Base-by-base conservation (phyloP, 92 coral and sea anemone genomes). In the Epizoanthus stellaris region DNA sequence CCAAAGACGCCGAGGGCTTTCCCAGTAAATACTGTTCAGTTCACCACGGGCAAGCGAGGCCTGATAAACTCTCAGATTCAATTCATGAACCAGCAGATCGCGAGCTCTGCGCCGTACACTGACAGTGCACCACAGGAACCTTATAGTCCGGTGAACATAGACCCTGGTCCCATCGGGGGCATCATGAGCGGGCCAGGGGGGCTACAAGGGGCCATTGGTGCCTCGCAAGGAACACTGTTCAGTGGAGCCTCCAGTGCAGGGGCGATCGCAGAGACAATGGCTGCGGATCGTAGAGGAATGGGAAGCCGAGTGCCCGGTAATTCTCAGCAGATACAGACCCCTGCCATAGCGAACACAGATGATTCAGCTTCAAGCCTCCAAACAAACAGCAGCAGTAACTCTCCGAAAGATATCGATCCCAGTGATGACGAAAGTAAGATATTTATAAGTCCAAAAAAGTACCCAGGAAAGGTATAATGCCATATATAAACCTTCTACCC, bases 371-470 rank as follows among this genome's bases (percentile, higher is more conserved):
- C 56, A 43, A 63, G 23, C 13, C 13, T 38, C 20, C 38, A 76
- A 45, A 45, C 77, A 73, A 73, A 73, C 61, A 73, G 34, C 19
- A 73, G 10, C 60, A 11, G 19, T 61, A 52, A 61, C 59, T 8
- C 20, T 1, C 12, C 56, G 56, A 52, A 12, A 52, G 13, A 39
- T 36, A 64, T n/a, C 13, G 83, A 79, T 63, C 83, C 83, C 42
- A 79, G 83, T 30, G 83, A 79, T 43, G 72, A 79, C 14, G 34
- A 63, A 63, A 14, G 83, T 79, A 62, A 79, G 83, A 79, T 62
- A 45, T 63, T 43, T 38, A 13, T 40, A 43, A n/a, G 3, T 38
- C 2, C 30, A 68, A 52, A 13, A 52, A 52, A 9, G 56, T 30
- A 30, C 36, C 36, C 36, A 30, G 36, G 2, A 49, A 52, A 9